phyloP scores from a whole-genome alignment of 2,113 vertebrate species.

The Petrocephalus microphthalmus region DNA sequence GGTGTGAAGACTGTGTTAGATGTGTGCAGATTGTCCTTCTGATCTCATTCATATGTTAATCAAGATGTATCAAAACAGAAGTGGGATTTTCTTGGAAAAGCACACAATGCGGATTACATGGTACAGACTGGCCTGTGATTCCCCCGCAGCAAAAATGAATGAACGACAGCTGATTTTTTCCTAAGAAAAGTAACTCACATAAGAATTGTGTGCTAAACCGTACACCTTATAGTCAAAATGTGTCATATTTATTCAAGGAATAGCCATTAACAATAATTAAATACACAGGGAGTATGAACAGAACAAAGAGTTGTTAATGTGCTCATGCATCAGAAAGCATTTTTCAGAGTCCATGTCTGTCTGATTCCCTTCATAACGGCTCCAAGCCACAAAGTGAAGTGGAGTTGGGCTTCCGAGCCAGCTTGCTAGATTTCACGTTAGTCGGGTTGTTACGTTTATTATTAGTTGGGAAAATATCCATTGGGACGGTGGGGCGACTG shows the following conservation, averaged over 20 bases:
- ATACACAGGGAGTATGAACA: not conserved
- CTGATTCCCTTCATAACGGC: not conserved
- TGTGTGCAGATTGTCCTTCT: constrained; percentile 1
- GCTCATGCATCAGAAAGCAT: not conserved
- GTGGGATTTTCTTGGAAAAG: not conserved
- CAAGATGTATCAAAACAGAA: not conserved
- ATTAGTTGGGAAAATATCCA: not conserved
- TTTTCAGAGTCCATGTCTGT: not conserved
- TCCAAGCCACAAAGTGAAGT: not conserved
- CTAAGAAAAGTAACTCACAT: not conserved
- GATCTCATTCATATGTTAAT: not conserved
- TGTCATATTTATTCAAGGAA: not conserved
- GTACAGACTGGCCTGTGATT: not conserved
- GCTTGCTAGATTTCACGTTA: not conserved
- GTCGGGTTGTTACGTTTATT: not conserved
- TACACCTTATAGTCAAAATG: not conserved
- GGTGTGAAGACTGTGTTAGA: not conserved
- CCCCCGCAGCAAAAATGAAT: not conserved
- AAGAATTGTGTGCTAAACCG: not conserved
- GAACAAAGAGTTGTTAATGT: not conserved
- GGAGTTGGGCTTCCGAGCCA: not conserved
- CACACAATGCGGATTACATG: not conserved
- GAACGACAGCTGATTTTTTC: not conserved
- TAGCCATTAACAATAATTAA: not conserved
- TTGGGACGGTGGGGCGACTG: not conserved